Conservation (phyloP, 1,140 invertebrate species). For the Listronotus oregonensis region DNA sequence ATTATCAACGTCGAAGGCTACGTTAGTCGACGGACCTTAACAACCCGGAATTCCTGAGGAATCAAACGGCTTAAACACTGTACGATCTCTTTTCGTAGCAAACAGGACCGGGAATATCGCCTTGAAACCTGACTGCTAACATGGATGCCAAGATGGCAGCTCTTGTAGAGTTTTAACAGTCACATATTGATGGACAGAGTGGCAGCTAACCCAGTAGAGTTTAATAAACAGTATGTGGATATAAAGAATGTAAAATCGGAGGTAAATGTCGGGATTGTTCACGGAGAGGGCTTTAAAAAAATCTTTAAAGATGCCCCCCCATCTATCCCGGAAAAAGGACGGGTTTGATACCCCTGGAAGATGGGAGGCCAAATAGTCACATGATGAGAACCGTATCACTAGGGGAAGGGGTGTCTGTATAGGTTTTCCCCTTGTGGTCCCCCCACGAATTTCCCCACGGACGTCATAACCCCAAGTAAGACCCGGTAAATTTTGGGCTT, state of each 20-base stretch:
- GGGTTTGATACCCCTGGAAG: constrained; percentile 83
- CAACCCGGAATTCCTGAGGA: constrained; percentile 42
- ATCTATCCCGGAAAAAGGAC: constrained; percentile 93
- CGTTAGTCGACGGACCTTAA: constrained; percentile 45
- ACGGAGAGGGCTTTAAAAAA: constrained; percentile 64
- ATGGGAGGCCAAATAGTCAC: constrained; percentile 91
- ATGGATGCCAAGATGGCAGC: constrained; percentile 47
- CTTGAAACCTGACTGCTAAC: constrained; percentile 52
- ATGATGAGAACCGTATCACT: constrained; percentile 90
- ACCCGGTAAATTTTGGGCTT: constrained; percentile 97
- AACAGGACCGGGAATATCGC: constrained; percentile 56
- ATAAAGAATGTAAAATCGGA: neutral
- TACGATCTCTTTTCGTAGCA: constrained; percentile 58
- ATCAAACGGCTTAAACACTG: constrained; percentile 55
- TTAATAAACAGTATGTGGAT: constrained; percentile 14
- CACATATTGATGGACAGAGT: constrained; percentile 54
- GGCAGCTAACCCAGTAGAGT: constrained; percentile 36
- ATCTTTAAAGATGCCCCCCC: constrained; percentile 77
- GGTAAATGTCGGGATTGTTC: neutral
- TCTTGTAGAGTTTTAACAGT: constrained; percentile 56
- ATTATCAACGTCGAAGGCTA: constrained; percentile 46
- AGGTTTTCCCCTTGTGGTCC: constrained; percentile 86
- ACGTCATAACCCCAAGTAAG: constrained; percentile 88
- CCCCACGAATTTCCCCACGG: constrained; percentile 83
- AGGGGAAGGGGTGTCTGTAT: constrained; percentile 78